These are phyloP conservation scores for Herpetotheres cachinnans DNA, from an alignment of 2,113 vertebrate species.

Conservation along the genomic window DNA sequence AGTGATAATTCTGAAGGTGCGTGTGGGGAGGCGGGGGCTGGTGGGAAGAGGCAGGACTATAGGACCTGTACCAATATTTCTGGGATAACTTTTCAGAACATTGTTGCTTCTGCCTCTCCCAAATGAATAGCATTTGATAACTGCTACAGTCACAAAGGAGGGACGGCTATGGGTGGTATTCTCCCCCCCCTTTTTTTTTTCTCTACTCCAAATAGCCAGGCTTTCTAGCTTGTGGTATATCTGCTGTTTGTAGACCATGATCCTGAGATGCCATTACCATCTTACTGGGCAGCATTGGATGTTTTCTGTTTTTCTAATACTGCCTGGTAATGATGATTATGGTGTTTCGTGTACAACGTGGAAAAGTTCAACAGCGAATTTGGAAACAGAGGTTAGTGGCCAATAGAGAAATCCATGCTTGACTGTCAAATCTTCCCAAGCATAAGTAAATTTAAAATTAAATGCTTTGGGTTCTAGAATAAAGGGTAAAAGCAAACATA, in stretches of 20 bases:
- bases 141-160: background rate
- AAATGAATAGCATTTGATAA: background rate
- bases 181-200: fast-evolving
- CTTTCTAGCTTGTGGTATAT: background rate
- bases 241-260: conserved; percentile 12
- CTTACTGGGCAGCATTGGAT: conserved; percentile 99
- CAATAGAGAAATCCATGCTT: background rate
- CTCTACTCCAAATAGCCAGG: background rate
- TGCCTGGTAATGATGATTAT: conserved; percentile 99
- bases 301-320: conserved; percentile 94
- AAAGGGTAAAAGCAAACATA: background rate
- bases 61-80: fast-evolving
- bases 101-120: background rate
- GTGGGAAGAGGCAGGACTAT: background rate
- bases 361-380: background rate
- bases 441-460: background rate
- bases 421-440: background rate
- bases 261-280: conserved; percentile 85
- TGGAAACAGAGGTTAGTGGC: background rate
- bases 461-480: background rate
- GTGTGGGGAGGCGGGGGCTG: background rate
- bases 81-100: background rate
- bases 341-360: conserved; percentile 75
- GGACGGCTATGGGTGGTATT: background rate
- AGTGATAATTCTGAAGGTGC: background rate